phyloP scores from a whole-genome alignment of 1,140 invertebrate genomes.

The Conopomorpha cramerella region DNA sequence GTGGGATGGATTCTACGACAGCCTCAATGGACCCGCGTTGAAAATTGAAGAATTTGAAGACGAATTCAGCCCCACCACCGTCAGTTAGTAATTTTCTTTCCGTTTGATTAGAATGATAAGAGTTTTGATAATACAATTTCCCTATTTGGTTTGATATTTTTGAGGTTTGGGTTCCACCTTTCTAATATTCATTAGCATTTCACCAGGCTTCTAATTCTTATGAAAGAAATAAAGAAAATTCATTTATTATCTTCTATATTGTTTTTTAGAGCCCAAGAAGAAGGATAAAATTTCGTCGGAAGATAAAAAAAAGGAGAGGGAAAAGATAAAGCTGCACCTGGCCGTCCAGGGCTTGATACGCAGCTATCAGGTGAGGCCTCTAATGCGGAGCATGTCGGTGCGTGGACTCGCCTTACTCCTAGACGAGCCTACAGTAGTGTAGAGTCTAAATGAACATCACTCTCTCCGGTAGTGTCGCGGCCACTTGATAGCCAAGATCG shows the following conservation, averaged over 20 bases:
- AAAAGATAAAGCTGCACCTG: conserved; percentile 22
- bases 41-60: conserved; percentile 39
- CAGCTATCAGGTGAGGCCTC: conserved; percentile 29
- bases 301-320: conserved; percentile 1
- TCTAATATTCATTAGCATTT: background rate
- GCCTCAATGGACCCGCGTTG: conserved; percentile 20
- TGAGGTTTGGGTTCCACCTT: no score
- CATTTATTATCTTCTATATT: background rate
- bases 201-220: background rate
- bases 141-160: background rate
- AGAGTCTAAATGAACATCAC: no score
- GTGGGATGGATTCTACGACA: conserved; percentile 53
- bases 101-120: no score
- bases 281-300: background rate
- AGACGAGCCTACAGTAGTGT: no score
- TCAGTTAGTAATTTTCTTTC: conserved; percentile 11
- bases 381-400: background rate
- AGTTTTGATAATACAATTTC: background rate
- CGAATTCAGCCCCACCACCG: conserved; percentile 26
- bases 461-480: conserved; percentile 83
- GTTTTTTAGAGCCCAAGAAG: background rate
- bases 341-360: conserved; percentile 35
- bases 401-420: no score
- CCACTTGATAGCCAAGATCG: conserved; percentile 78
- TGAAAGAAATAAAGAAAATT: background rate